Evolutionary conservation across 2,113 vertebrate genomes (phyloP), one percentile per base, ranked within the genome.

Genomic region (Nothocercus nigrocapillus): DNA sequence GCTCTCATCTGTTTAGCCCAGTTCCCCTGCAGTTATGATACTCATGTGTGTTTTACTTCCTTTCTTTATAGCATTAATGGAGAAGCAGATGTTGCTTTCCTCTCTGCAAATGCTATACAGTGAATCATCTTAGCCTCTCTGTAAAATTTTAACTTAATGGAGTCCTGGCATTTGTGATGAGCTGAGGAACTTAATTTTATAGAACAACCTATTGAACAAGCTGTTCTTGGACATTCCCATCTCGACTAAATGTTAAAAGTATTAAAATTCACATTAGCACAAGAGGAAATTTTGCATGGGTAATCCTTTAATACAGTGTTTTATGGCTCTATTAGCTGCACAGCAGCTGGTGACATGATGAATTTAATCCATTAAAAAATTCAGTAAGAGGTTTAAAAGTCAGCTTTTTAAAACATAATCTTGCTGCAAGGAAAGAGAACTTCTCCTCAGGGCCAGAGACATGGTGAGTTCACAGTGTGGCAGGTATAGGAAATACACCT

Each of bases 241-340:
- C 98, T 98, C 98, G 97, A 98, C 98, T 98, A 98, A 98, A 98
- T 98, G 98, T 98, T 98, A 98, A 98, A 98, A 98, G 98, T 98
- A 98, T 98, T 98, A 98, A 98, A 98, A 98, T 98, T 98, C 98
- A 98, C 98, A 98, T 98, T 98, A 98, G 97, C 97, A 79, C 97
- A 96, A 98, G 98, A 98, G 96, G 98, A 98, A 98, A 98, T 98
- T 98, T 98, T 98, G 98, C 98, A 98, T 98, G 98, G 97, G 98
- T 98, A 98, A 98, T 98, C 98, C 98, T 98, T 98, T 98, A 98
- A 98, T 98, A 98, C 98, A 98, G 98, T 98, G 98, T 98, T 98
- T 98, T 98, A 98, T 98, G 98, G 98, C 98, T 98, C 98, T 98
- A 98, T 98, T 98, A 98, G 98, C 97, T 97, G 97, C 98, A 98